Conservation (phyloP, 2,113 vertebrate genomes). For the Chelonoidis abingdonii region DNA sequence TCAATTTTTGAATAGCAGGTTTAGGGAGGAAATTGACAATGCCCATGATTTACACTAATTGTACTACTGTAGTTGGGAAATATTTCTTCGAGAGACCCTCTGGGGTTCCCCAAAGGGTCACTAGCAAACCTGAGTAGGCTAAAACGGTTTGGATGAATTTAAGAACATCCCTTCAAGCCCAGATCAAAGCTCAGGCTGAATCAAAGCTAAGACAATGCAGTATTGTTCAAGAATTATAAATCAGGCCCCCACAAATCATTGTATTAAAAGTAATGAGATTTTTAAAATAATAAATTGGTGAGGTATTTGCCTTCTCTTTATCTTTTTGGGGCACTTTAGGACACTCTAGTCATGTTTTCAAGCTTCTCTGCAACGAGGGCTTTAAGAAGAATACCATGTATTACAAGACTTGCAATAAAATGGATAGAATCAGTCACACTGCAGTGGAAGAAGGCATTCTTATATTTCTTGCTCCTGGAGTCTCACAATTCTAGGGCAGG, state of each 20-base stretch:
- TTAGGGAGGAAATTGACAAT: background rate
- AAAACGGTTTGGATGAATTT: background rate
- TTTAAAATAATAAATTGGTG: background rate
- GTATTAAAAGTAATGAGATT: background rate
- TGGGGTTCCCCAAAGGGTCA: background rate
- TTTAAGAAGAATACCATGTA: background rate
- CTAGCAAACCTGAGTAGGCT: background rate
- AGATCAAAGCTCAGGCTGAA: background rate
- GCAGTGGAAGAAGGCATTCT: background rate
- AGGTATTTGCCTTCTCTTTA: background rate
- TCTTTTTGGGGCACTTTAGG: background rate
- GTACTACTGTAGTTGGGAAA: background rate
- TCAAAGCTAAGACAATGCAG: background rate
- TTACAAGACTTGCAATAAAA: background rate
- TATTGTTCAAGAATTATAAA: background rate
- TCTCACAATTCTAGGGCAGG: background rate
- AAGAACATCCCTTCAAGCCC: background rate
- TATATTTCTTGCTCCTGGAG: background rate
- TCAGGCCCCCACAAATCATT: background rate
- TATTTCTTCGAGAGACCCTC: background rate
- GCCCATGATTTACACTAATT: background rate
- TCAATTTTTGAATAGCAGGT: background rate
- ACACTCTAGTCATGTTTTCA: background rate
- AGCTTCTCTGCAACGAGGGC: background rate
- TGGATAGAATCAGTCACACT: background rate